Percentiles rank a stretch among this genome's conserved stretches.
Conservation (phyloP, 1,140 invertebrate genomes). For the Trichomalopsis sarcophagae region DNA sequence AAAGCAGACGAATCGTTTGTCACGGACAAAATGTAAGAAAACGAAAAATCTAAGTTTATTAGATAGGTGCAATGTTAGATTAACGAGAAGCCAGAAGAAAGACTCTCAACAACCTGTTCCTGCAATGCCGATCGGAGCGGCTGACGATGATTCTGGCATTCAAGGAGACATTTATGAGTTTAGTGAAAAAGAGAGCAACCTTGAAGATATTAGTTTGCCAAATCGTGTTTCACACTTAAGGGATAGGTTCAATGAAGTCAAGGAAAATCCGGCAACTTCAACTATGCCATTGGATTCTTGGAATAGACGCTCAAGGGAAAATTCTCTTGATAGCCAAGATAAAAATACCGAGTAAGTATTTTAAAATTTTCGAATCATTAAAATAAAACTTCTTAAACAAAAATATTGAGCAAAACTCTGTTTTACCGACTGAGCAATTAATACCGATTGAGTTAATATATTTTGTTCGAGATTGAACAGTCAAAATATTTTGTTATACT, state of each 20-base stretch:
- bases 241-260: constrained; percentile 60
- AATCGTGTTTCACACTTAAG: constrained; percentile 58
- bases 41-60: constrained; percentile 40
- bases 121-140: constrained; percentile 61
- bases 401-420: not conserved
- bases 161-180: constrained; percentile 74
- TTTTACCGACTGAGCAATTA: not conserved
- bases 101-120: constrained; percentile 62
- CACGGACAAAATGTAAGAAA: constrained; percentile 62
- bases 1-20: constrained; percentile 67
- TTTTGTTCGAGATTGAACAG: no score
- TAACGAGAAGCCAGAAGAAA: constrained; percentile 68
- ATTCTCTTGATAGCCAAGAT: constrained; percentile 54
- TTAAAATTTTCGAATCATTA: not conserved
- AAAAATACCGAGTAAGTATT: constrained; percentile 52
- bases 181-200: constrained; percentile 71
- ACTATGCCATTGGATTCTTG: constrained; percentile 61
- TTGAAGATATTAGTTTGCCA: constrained; percentile 68
- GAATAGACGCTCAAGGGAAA: constrained; percentile 58
- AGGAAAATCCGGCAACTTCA: constrained; percentile 60
- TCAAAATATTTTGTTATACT: no score
- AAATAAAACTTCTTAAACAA: not conserved
- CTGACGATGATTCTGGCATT: constrained; percentile 73
- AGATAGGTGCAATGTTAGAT: constrained; percentile 62
- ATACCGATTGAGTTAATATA: no score